Evolutionary conservation across 2,888 invertebrate species (phyloP).

Genomic region (Dimorphilus gyrociliatus): DNA sequence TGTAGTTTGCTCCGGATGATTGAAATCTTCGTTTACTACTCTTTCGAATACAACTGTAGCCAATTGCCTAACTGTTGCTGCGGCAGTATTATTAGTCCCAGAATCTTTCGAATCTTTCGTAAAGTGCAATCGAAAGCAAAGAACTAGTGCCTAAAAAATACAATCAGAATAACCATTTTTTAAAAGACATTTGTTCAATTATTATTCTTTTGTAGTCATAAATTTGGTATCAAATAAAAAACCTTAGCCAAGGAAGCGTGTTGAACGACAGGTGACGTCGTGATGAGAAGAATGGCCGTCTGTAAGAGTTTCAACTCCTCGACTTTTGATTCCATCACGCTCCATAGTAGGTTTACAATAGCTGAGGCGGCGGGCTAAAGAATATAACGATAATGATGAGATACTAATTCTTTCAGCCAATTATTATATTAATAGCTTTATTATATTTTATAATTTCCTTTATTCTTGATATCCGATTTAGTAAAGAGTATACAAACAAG

Average conservation of each 20-base stretch:
- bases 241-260: conserved; percentile 86
- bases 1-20: too few species aligned
- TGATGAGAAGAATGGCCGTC: conserved; percentile 78
- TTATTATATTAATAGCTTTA: background rate
- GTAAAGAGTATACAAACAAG: background rate
- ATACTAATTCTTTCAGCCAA: background rate
- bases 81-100: conserved; percentile 83
- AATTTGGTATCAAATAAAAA: conserved; percentile 17
- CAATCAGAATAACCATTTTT: background rate
- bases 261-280: conserved; percentile 84
- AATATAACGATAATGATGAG: conserved; percentile 1
- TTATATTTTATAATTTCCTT: background rate
- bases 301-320: conserved; percentile 91
- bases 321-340: conserved; percentile 77
- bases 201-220: background rate
- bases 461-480: background rate
- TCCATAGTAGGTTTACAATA: conserved; percentile 75
- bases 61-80: conserved; percentile 86
- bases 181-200: background rate
- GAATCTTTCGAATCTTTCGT: conserved; percentile 66
- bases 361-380: conserved; percentile 64
- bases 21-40: conserved; percentile 36
- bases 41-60: conserved; percentile 54
- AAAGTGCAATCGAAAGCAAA: conserved; percentile 90
- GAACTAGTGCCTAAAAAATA: conserved; percentile 58